These are phyloP conservation scores for Lycocorax pyrrhopterus DNA, from an alignment of 2,113 vertebrate species.

Conservation along the genomic window DNA sequence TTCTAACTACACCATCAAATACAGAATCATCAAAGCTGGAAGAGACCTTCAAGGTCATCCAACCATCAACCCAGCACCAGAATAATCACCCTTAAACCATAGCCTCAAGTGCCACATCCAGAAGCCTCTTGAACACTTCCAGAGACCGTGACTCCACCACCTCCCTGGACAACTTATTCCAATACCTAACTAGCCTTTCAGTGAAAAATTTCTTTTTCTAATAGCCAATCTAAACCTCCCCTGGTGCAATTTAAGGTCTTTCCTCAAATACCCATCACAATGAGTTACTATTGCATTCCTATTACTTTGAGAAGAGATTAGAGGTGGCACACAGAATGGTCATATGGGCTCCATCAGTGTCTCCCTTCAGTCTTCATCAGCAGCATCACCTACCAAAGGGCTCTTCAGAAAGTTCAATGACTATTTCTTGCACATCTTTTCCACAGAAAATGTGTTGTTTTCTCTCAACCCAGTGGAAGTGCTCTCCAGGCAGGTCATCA, in stretches of 20 bases:
- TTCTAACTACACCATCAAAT: background rate
- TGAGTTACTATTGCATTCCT: background rate
- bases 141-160: background rate
- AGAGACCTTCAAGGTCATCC: background rate
- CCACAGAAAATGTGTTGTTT: background rate
- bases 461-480: background rate
- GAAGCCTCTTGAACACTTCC: background rate
- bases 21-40: background rate
- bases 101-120: background rate
- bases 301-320: background rate
- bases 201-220: background rate
- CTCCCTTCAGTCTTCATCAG: background rate
- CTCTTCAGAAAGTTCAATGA: background rate
- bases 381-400: background rate
- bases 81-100: background rate
- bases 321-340: background rate
- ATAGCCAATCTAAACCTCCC: background rate
- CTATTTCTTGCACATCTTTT: background rate
- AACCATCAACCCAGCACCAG: background rate
- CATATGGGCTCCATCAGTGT: background rate
- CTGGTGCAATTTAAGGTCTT: background rate
- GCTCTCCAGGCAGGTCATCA: background rate
- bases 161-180: background rate
- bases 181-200: background rate
- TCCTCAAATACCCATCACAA: background rate